Conservation (phyloP, 2,888 invertebrate species). For the Pardosa pseudoannulata region DNA sequence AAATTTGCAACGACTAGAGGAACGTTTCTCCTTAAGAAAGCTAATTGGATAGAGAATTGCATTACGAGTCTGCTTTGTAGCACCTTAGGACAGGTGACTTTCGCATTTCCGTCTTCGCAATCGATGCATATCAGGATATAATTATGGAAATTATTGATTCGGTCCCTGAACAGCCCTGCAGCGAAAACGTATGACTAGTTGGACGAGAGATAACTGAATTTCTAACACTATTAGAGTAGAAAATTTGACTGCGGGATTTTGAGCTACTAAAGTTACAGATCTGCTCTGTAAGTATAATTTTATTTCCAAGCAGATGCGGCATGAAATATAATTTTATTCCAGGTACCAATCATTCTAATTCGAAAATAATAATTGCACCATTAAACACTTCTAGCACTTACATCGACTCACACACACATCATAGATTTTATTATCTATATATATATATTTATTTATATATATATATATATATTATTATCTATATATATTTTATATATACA, state of each 20-base stretch:
- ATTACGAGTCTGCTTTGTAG: constrained; percentile 35
- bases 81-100: constrained; percentile 35
- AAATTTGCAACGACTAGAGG: too few species aligned
- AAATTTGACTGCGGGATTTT: constrained; percentile 69
- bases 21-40: constrained; percentile 4
- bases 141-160: constrained; percentile 68
- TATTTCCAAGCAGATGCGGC: constrained; percentile 47
- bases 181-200: constrained; percentile 68
- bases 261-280: constrained; percentile 53
- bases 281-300: constrained; percentile 59
- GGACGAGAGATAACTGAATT: constrained; percentile 62
- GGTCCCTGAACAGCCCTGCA: constrained; percentile 50
- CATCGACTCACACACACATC: too few species aligned
- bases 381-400: too few species aligned
- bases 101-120: constrained; percentile 45
- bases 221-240: constrained; percentile 67
- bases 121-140: constrained; percentile 66
- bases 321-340: constrained; percentile 50
- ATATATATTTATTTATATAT: too few species aligned
- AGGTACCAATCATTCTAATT: constrained; percentile 47
- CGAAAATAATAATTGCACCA: constrained; percentile 24
- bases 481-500: too few species aligned
- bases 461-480: too few species aligned
- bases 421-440: too few species aligned
- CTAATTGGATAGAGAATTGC: constrained; percentile 66